These are phyloP conservation scores for Laterallus jamaicensis DNA, from an alignment of 2,113 vertebrate genomes.

Conservation along the genomic window DNA sequence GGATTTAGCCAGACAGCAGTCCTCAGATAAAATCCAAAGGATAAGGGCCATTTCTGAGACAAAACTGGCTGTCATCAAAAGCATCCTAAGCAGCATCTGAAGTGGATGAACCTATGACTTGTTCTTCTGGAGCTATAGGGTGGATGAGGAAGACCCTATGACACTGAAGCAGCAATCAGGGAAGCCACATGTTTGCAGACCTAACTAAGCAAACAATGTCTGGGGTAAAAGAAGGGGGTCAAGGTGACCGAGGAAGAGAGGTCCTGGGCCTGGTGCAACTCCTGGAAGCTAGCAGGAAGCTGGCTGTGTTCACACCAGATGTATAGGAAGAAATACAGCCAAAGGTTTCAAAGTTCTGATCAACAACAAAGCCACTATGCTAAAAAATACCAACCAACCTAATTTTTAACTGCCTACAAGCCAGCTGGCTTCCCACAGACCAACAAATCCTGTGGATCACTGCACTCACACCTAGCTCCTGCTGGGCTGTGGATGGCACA, in stretches of 20 bases:
- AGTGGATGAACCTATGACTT: background rate
- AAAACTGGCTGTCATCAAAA: background rate
- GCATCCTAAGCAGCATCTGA: background rate
- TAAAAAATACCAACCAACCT: background rate
- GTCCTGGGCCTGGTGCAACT: background rate
- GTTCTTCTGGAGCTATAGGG: background rate
- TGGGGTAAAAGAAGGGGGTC: background rate
- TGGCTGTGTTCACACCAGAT: background rate
- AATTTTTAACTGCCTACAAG: background rate
- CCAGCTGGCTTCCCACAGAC: conserved; percentile 15
- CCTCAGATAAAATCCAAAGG: background rate
- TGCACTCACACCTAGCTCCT: background rate
- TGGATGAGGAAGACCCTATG: background rate
- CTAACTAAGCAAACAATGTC: background rate
- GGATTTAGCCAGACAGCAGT: background rate
- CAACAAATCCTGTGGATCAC: background rate
- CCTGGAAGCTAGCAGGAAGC: background rate
- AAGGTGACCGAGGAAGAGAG: background rate
- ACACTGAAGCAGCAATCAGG: background rate
- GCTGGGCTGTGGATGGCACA: background rate
- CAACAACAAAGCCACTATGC: background rate
- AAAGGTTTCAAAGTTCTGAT: background rate
- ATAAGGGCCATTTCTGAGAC: background rate
- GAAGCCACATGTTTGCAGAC: background rate
- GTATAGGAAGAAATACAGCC: background rate